phyloP scores from a whole-genome alignment of 2,888 invertebrate genomes.

The Drosophila suboccidentalis region DNA sequence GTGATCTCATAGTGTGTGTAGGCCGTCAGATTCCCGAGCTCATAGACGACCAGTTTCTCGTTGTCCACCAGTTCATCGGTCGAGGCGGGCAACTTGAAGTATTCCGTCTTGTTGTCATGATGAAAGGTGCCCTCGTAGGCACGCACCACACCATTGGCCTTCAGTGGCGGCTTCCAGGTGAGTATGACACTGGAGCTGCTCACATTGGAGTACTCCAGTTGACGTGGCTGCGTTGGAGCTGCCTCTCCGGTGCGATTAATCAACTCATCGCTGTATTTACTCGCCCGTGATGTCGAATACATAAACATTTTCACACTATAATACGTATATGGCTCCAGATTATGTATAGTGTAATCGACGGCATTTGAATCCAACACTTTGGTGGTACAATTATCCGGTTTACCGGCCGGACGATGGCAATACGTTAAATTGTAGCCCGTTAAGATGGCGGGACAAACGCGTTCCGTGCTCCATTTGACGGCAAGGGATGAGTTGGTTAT shows the following conservation, averaged over 20 bases:
- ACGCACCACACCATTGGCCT: conserved; percentile 90
- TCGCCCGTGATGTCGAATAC: conserved; percentile 87
- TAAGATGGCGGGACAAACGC: conserved; percentile 90
- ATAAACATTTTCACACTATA: conserved; percentile 91
- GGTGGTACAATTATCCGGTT: conserved; percentile 68
- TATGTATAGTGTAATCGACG: conserved; percentile 87
- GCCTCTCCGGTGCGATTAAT: conserved; percentile 90
- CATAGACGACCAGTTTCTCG: conserved; percentile 69
- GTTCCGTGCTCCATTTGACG: conserved; percentile 92
- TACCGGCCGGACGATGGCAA: conserved; percentile 86
- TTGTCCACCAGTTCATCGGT: conserved; percentile 54
- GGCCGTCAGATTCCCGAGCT: conserved; percentile 86
- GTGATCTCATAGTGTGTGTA: conserved; percentile 90
- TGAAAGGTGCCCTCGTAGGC: conserved; percentile 45
- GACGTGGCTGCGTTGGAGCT: conserved; percentile 87
- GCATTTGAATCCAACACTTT: conserved; percentile 47
- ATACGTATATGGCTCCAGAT: conserved; percentile 90
- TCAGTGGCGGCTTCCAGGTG: conserved; percentile 88
- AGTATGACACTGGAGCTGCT: conserved; percentile 44
- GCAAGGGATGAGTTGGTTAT: conserved; percentile 86
- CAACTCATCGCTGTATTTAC: conserved; percentile 88
- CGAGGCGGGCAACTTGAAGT: conserved; percentile 35
- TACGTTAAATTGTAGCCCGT: conserved; percentile 92
- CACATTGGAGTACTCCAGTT: conserved; percentile 41
- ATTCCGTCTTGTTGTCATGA: conserved; percentile 38